Evolutionary conservation across 2,113 vertebrate species (phyloP), one percentile per base, ranked within the genome.

Genomic region (Pelusios castaneus): DNA sequence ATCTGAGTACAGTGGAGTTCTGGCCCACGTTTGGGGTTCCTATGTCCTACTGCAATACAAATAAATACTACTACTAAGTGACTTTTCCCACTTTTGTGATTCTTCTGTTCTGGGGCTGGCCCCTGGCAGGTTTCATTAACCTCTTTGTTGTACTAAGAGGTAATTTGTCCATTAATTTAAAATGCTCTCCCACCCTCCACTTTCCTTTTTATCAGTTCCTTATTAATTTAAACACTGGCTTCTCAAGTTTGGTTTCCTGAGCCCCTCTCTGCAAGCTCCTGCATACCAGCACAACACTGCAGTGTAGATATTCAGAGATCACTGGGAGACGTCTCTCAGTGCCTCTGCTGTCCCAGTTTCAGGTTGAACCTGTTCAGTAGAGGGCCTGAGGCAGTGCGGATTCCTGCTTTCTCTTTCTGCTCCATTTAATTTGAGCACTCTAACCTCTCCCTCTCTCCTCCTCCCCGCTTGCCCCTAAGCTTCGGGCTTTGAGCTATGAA

Each of bases 321-420:
- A 49, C 8, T 85, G 82, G 82, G 87, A 76, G 87, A 76, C 96
- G 91, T 47, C 82, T 94, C 19, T 85, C 87, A 87, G 82, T 67
- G 60, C 84, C 83, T 96, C 56, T 80, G 89, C 92, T 88, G 25
- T 10, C 0, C 82, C 95, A 82, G 91, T 82, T 91, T 97, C 97
- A 96, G 93, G 97, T 95, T 95, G 96, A 97, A 97, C 96, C 97
- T 97, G 97, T 94, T 97, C 86, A 58, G 94, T 95, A 70, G 84
- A 55, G 88, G 82, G 95, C 96, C 95, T n/a, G 86, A 82, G 97
- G 97, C 93, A 0, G 82, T 89, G 86, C 16, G 24, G 97, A 96
- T 97, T 97, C 95, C 94, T 96, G 94, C 94, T 95, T 97, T 97
- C 96, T 97, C 96, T 97, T 97, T 97, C 95, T 97, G 96, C 97